Evolutionary conservation across 2,113 vertebrate genomes (phyloP).

Genomic region (Onychostoma macrolepis): DNA sequence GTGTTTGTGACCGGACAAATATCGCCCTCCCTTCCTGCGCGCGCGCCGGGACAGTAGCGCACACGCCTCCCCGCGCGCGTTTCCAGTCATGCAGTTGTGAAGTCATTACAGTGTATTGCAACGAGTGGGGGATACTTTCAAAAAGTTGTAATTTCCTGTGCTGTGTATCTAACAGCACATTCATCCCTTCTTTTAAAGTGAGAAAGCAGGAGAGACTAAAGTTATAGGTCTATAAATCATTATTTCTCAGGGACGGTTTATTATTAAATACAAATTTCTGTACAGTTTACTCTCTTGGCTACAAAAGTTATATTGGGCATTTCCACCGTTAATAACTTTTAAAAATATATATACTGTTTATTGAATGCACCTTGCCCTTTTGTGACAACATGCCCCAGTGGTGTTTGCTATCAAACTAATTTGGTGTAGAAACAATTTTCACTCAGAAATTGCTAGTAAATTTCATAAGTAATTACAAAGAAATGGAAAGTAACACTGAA

Average conservation of each 20-base stretch:
- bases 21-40: constrained; percentile 82
- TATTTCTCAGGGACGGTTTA: neutral
- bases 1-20: constrained; percentile 74
- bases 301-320: neutral
- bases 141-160: neutral
- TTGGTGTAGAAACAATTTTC: neutral
- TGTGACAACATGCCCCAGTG: neutral
- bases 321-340: neutral
- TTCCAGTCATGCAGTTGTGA: constrained; percentile 10
- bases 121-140: neutral
- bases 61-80: constrained; percentile 73
- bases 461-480: neutral
- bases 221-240: neutral
- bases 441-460: neutral
- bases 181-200: neutral
- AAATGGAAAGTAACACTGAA: too few relatives aligned
- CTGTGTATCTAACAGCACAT: neutral
- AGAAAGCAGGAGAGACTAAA: neutral
- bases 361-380: neutral
- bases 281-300: neutral
- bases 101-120: neutral
- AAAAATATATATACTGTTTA: neutral
- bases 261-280: neutral
- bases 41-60: constrained; percentile 67
- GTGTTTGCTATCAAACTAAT: neutral